These are phyloP conservation scores for Trachelus troglodyta DNA, from an alignment of 2,888 invertebrate species.

Conservation along the genomic window DNA sequence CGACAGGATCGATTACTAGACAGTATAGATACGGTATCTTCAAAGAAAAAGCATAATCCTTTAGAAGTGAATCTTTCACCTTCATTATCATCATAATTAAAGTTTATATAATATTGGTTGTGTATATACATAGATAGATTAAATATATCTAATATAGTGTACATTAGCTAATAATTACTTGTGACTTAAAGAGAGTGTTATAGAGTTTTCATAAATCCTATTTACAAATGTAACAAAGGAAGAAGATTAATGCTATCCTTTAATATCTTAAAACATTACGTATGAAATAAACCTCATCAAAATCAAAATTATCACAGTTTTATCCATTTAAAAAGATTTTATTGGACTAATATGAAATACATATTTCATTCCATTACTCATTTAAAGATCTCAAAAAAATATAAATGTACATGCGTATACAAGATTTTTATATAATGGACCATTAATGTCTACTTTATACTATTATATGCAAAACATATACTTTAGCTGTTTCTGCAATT, in stretches of 20 bases:
- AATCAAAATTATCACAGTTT: not conserved
- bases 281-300: not conserved
- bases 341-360: not conserved
- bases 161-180: not conserved
- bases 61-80: conserved; percentile 63
- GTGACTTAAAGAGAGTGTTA: not conserved
- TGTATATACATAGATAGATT: not conserved
- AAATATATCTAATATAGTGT: not conserved
- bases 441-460: not conserved
- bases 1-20: conserved; percentile 56
- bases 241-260: not conserved
- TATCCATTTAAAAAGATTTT: not conserved
- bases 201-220: not conserved
- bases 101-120: conserved; percentile 4
- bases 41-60: conserved; percentile 52
- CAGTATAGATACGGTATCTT: conserved; percentile 39
- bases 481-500: not conserved
- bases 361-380: not conserved
- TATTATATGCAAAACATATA: not conserved
- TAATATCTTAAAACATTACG: not conserved
- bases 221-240: not conserved
- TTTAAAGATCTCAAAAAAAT: not conserved
- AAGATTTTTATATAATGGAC: not conserved
- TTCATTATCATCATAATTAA: conserved; percentile 47
- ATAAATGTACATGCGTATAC: not conserved